phyloP scores from a whole-genome alignment of 1,140 invertebrate species.

The Nymphalis io region DNA sequence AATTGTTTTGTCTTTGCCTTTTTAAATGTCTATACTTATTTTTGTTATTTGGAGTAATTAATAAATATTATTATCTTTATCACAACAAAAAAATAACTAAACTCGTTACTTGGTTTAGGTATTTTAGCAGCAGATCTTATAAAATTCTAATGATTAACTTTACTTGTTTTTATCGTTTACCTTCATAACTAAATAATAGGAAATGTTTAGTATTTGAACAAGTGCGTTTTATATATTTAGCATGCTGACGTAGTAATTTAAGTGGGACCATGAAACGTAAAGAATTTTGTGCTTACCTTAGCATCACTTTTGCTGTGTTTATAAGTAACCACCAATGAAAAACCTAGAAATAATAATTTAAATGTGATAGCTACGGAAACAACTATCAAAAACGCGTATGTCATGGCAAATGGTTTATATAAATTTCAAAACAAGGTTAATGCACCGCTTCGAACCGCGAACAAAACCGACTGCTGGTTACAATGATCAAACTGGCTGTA shows the following conservation, averaged over 20 bases:
- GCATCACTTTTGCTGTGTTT: conserved; percentile 43
- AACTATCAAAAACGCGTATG: conserved; percentile 59
- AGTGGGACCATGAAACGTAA: background rate
- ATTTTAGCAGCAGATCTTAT: too few species aligned
- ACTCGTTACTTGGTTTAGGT: too few species aligned
- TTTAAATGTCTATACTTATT: too few species aligned
- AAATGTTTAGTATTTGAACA: background rate
- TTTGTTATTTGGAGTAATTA: background rate
- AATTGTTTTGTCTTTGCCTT: too few species aligned
- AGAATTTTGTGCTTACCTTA: conserved; percentile 9
- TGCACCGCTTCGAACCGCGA: conserved; percentile 20
- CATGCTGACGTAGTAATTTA: conserved; percentile 5
- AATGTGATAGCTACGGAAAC: conserved; percentile 59
- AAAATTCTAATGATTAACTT: background rate
- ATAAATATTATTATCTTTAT: background rate
- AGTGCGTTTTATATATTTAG: background rate
- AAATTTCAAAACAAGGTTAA: conserved; percentile 25
- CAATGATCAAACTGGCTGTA: conserved; percentile 20
- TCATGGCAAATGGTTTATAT: conserved; percentile 31
- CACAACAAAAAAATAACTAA: too few species aligned
- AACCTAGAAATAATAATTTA: conserved; percentile 63
- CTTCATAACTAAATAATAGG: background rate
- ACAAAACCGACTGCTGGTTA: conserved; percentile 24
- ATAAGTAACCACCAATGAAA: conserved; percentile 62
- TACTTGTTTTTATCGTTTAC: conserved; percentile 2